Evolutionary conservation across 2,888 invertebrate species (phyloP).

Genomic region (Thera britannica): DNA sequence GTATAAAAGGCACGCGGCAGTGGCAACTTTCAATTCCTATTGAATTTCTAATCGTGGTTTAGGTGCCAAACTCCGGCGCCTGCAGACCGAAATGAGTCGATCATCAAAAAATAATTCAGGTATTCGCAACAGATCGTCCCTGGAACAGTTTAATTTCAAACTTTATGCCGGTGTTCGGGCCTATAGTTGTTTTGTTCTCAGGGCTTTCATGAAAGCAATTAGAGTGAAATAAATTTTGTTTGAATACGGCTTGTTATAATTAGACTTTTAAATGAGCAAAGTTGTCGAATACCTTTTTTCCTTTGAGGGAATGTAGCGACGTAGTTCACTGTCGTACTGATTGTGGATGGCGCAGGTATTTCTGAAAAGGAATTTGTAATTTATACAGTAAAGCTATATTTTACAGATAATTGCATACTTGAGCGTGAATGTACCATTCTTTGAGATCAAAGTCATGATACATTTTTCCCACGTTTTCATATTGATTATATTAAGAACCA

Average conservation of each 20-base stretch:
- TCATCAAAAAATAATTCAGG: constrained; percentile 65
- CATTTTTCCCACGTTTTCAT: too few relatives aligned
- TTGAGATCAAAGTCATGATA: too few relatives aligned
- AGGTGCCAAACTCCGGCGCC: constrained; percentile 59
- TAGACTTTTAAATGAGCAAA: constrained; percentile 30
- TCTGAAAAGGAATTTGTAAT: constrained; percentile 81
- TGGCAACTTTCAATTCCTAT: constrained; percentile 64
- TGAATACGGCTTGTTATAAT: constrained; percentile 24
- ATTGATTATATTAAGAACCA: too few relatives aligned
- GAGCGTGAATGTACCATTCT: too few relatives aligned
- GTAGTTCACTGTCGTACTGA: constrained; percentile 83
- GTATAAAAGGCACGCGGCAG: constrained; percentile 67
- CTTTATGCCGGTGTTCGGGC: constrained; percentile 49
- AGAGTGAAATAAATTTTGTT: constrained; percentile 31
- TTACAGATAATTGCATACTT: too few relatives aligned
- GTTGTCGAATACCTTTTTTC: constrained; percentile 85
- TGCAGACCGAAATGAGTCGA: constrained; percentile 50
- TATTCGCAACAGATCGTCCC: constrained; percentile 50
- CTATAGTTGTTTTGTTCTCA: constrained; percentile 57
- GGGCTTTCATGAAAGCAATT: constrained; percentile 36
- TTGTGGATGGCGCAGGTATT: constrained; percentile 93
- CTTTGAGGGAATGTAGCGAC: constrained; percentile 84
- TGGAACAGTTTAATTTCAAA: constrained; percentile 60
- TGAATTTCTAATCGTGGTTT: constrained; percentile 65
- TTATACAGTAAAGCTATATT: neutral